These are phyloP conservation scores for Coelinius sp. DNA, from an alignment of 2,888 invertebrate species.

Conservation along the genomic window DNA sequence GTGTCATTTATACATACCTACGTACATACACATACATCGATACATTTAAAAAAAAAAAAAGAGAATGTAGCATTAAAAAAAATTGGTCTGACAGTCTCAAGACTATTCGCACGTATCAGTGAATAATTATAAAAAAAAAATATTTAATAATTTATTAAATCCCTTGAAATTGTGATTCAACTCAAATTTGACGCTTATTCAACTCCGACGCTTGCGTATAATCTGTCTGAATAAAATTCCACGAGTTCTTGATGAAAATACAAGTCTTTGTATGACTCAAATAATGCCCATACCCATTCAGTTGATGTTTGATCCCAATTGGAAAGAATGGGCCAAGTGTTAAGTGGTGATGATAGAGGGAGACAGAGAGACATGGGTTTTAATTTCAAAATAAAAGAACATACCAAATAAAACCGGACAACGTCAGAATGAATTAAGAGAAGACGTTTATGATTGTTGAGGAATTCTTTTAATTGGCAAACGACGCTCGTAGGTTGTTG, in stretches of 20 bases:
- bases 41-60: conserved; percentile 3
- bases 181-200: neutral
- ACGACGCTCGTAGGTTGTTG: conserved; percentile 56
- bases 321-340: conserved; percentile 6
- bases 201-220: neutral
- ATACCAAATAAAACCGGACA: conserved; percentile 54
- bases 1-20: conserved; percentile 9
- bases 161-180: neutral
- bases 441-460: conserved; percentile 30
- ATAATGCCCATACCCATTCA: conserved; percentile 12
- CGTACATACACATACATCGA: conserved; percentile 21
- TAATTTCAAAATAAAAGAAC: conserved; percentile 27
- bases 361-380: conserved; percentile 1
- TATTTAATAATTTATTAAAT: neutral
- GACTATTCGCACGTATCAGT: neutral
- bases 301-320: conserved; percentile 17
- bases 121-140: neutral
- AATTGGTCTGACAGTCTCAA: conserved; percentile 1
- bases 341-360: neutral
- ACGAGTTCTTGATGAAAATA: conserved; percentile 6
- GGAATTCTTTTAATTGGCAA: conserved; percentile 57
- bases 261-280: conserved; percentile 14
- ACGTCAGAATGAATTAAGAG: conserved; percentile 47
- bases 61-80: neutral
- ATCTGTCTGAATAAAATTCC: neutral